Evolutionary conservation across 2,888 invertebrate genomes (phyloP).

Genomic region (Pterobdella sp.): DNA sequence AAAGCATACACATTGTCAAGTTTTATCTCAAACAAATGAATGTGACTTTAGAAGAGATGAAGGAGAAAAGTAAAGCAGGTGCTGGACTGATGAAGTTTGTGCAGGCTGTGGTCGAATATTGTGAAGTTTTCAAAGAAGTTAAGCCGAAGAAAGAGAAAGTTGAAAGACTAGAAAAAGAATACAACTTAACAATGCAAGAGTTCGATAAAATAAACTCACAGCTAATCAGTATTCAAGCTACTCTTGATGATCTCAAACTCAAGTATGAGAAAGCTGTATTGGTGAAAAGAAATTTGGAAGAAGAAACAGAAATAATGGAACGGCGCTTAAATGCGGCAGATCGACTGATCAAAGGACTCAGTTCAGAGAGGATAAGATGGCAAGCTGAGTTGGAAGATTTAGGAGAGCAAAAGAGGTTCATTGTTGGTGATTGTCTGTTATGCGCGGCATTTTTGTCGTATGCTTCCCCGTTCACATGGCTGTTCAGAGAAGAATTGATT

Average conservation of each 20-base stretch:
- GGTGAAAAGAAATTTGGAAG: constrained; percentile 63
- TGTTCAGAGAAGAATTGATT: constrained; percentile 72
- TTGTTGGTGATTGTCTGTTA: constrained; percentile 76
- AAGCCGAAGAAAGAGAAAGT: constrained; percentile 61
- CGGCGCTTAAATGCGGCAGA: constrained; percentile 72
- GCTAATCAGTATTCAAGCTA: constrained; percentile 64
- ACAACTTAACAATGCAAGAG: constrained; percentile 53
- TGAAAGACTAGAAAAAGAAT: constrained; percentile 66
- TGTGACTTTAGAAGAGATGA: constrained; percentile 67
- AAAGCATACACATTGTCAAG: constrained; percentile 34
- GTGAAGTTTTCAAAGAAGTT: constrained; percentile 72
- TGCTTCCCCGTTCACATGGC: constrained; percentile 77
- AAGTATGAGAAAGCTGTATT: constrained; percentile 72
- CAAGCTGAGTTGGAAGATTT: constrained; percentile 65
- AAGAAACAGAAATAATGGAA: constrained; percentile 74
- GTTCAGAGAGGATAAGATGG: constrained; percentile 74
- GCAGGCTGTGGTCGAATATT: constrained; percentile 76
- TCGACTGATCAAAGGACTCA: constrained; percentile 74
- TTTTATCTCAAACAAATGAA: constrained; percentile 51
- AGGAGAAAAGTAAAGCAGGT: constrained; percentile 73
- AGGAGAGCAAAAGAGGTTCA: constrained; percentile 64
- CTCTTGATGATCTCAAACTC: constrained; percentile 62
- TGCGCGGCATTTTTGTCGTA: constrained; percentile 76
- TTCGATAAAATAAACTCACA: constrained; percentile 69
- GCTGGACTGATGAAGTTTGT: constrained; percentile 76